Conservation (phyloP, 2,113 vertebrate genomes). For the Cyprinodon brontotheroides region DNA sequence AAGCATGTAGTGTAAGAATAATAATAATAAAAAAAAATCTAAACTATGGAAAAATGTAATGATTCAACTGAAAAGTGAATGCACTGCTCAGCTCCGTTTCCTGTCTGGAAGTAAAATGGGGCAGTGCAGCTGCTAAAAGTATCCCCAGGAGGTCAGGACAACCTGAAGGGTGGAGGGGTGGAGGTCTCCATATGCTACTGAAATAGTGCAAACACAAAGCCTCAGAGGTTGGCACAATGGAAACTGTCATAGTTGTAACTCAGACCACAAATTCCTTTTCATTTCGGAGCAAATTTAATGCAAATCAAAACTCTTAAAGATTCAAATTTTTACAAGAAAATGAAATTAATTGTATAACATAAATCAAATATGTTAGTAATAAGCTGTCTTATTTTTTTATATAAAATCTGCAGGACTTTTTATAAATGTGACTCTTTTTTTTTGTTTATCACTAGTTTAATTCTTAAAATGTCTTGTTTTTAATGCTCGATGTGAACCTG, state of each 20-base stretch:
- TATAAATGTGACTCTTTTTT: not conserved
- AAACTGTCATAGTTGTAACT: no score
- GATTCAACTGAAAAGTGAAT: conserved; percentile 22
- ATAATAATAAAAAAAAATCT: not conserved
- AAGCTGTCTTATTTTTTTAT: not conserved
- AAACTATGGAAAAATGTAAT: no score
- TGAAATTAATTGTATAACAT: no score
- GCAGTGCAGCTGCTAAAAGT: conserved; percentile 15
- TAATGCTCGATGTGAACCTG: not conserved
- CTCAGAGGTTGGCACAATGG: not conserved
- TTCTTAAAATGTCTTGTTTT: not conserved
- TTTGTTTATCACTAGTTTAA: not conserved
- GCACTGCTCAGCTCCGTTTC: conserved; percentile 51
- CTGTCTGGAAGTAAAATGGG: conserved; percentile 27
- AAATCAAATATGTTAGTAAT: no score
- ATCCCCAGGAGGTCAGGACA: conserved; percentile 17
- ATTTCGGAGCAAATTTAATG: no score
- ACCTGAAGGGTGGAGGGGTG: conserved; percentile 11
- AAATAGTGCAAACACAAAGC: conserved; percentile 6
- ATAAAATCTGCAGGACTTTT: not conserved
- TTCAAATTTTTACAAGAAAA: no score
- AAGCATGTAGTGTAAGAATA: not conserved
- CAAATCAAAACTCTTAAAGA: no score
- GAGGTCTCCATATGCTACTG: not conserved
- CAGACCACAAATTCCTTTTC: no score